Conservation (phyloP, 2,113 vertebrate genomes). For the Podocnemis expansa region DNA sequence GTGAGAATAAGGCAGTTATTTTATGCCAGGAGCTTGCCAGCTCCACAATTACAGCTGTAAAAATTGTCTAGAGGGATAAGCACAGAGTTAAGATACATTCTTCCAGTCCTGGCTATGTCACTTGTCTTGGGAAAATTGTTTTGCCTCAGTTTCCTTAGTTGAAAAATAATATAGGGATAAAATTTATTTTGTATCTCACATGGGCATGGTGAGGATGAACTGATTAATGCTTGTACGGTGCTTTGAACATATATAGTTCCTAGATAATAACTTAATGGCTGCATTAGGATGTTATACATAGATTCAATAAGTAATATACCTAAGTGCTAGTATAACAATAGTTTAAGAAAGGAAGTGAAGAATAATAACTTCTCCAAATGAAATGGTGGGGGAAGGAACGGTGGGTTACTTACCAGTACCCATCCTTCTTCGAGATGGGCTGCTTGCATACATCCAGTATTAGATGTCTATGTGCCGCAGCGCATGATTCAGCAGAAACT, state of each 20-base stretch:
- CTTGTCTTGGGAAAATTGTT: background rate
- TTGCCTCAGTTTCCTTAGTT: background rate
- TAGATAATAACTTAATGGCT: conserved; percentile 9
- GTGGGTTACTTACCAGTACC: too few species aligned
- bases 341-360: conserved; percentile 65
- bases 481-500: too few species aligned
- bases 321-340: conserved; percentile 52
- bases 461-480: too few species aligned
- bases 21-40: background rate
- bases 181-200: background rate
- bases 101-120: background rate
- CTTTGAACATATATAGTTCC: background rate
- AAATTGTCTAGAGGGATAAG: background rate
- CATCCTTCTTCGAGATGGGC: too few species aligned
- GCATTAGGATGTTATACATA: conserved; percentile 35
- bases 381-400: conserved; percentile 51
- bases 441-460: too few species aligned
- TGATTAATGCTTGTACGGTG: conserved; percentile 27
- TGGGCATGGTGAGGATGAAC: background rate
- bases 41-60: background rate
- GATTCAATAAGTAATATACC: conserved; percentile 55
- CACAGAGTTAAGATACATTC: background rate
- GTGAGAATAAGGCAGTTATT: background rate
- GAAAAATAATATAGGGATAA: background rate
- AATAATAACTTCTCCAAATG: conserved; percentile 67